Base-by-base conservation (phyloP, 2,888 invertebrate species). In the Exocentrus adspersus region DNA sequence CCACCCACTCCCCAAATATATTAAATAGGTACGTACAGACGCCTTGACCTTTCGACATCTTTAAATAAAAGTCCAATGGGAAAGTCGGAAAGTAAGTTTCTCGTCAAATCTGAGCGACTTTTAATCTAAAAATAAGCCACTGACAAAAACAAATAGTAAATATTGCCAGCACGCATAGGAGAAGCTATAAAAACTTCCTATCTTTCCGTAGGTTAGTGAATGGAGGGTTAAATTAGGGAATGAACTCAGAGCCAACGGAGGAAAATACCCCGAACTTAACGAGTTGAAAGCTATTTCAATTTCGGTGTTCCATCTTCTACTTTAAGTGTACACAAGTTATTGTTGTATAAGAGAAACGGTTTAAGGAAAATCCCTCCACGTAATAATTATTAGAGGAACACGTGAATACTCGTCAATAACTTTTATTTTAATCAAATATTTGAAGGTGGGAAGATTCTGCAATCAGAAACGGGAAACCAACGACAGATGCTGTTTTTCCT, bases 81-180 rank as follows among this genome's bases (percentile, higher is more conserved):
- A n/a, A n/a, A 7, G 24, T 24, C 24, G 7, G 7, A 7, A 24
- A 5, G 7, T 5, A 24, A 5, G 20, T 43, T 43, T 17, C n/a
- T 17, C 24, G 43, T 43, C 24, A 24, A 43, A 43, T 45, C 54
- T 17, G 41, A 14, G 43, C 41, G 17, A 32, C 28, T 21, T 42
- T 43, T 60, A 52, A 52, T 60, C 60, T 51, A 60, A 60, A 60
- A 60, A 60, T 60, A 60, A 20, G 12, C 43, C 42, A n/a, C 24
- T 45, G 45, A 30, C 51, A 48, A 43, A 52, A 60, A 60, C 60
- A 45, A 60, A 60, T 20, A 43, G 52, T 43, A 52, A 60, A 51
- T 60, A 60, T 45, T 32, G 52, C 45, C 14, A 9, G 45, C 57
- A 57, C 57, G 57, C 46, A 57, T 30, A 57, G 46, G 57, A 46